Conservation (phyloP, 2,888 invertebrate genomes). For the Parapristionchus giblindavisi region DNA sequence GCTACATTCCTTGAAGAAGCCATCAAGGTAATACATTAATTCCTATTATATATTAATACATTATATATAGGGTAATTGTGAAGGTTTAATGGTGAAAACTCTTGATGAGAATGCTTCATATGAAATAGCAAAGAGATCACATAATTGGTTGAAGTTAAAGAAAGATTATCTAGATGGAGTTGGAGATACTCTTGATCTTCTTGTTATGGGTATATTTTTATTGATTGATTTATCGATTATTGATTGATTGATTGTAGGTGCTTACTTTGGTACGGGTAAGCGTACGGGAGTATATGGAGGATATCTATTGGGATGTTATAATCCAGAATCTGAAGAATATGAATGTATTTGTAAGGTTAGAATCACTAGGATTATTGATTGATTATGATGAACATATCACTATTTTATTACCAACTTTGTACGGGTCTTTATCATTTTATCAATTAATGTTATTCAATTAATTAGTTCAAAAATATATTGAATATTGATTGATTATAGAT, state of each 20-base stretch:
- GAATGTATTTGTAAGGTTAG: slow-evolving; percentile 88
- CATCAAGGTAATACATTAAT: slow-evolving; percentile 75
- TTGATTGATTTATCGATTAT: background rate
- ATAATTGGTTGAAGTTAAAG: slow-evolving; percentile 85
- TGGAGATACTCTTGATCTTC: slow-evolving; percentile 93
- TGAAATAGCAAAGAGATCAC: slow-evolving; percentile 93
- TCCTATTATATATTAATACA: slow-evolving; percentile 1
- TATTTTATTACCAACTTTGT: too few relatives aligned
- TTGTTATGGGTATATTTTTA: slow-evolving; percentile 83
- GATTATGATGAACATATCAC: background rate
- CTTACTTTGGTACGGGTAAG: slow-evolving; percentile 76
- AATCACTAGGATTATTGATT: background rate
- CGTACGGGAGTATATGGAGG: slow-evolving; percentile 92
- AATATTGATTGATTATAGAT: slow-evolving; percentile 74
- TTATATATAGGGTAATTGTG: slow-evolving; percentile 82
- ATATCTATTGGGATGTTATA: slow-evolving; percentile 91
- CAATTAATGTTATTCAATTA: background rate
- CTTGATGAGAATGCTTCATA: slow-evolving; percentile 87
- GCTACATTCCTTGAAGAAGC: slow-evolving; percentile 92
- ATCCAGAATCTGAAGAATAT: slow-evolving; percentile 87
- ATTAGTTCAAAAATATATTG: background rate
- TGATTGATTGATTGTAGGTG: background rate
- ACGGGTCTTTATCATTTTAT: too few relatives aligned
- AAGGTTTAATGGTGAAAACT: slow-evolving; percentile 98
- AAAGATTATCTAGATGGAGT: slow-evolving; percentile 94